A percentile compares a stretch with the other conserved stretches of the same genome.
These are phyloP conservation scores for Epicampocera succincta DNA, from an alignment of 2,888 invertebrate species.

Conservation along the genomic window DNA sequence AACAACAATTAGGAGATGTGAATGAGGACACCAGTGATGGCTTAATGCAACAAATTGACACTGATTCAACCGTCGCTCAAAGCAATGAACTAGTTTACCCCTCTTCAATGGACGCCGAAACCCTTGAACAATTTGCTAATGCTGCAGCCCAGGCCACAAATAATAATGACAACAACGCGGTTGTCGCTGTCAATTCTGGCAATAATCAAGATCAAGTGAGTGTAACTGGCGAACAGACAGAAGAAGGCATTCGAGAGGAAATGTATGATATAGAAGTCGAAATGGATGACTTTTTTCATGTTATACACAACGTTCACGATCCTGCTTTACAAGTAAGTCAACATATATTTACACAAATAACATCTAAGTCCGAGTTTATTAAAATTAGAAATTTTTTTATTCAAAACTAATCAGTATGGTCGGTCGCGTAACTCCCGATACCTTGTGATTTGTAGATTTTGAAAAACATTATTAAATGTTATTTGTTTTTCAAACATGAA, in stretches of 20 bases:
- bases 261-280: slow-evolving; percentile 80
- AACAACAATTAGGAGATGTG: slow-evolving; percentile 64
- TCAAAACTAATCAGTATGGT: no score
- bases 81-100: slow-evolving; percentile 77
- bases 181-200: slow-evolving; percentile 33
- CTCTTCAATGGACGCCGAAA: slow-evolving; percentile 74
- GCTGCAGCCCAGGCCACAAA: slow-evolving; percentile 51
- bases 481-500: no score
- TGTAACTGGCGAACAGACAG: slow-evolving; percentile 73
- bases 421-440: no score
- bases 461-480: no score
- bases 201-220: slow-evolving; percentile 46
- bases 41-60: slow-evolving; percentile 58
- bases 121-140: slow-evolving; percentile 77
- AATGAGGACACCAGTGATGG: slow-evolving; percentile 72
- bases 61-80: slow-evolving; percentile 46
- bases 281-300: slow-evolving; percentile 81
- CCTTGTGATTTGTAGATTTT: no score
- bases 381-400: no score
- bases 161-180: slow-evolving; percentile 41
- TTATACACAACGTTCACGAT: slow-evolving; percentile 77
- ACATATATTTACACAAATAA: not conserved
- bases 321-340: slow-evolving; percentile 77
- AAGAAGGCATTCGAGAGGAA: slow-evolving; percentile 76
- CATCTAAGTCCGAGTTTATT: not conserved